Base-by-base conservation (phyloP, 2,797 vertebrate species). In the Myotis vivesi region DNA sequence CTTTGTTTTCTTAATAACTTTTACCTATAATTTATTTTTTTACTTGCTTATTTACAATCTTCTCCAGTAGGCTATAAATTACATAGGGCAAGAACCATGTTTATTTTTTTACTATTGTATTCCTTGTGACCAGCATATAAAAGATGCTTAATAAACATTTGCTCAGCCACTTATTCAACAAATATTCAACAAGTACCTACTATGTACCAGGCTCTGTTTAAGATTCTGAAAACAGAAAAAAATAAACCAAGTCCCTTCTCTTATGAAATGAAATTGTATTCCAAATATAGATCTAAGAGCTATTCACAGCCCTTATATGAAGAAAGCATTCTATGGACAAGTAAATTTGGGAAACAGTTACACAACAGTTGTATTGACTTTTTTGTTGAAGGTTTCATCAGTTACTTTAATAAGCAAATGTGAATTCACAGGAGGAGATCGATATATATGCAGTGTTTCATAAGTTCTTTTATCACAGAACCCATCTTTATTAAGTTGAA, bases 181-280 rank as follows among this genome's bases (percentile, higher is more conserved):
- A 75, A 59, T 75, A 69, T 68, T 85, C 59, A 62, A 62, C 59
- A 36, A 53, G 44, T 68, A 69, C 25, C 41, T 41, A 76, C 7
- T 46, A 33, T 82, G n/a, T 79, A 16, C 64, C 28, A 87, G 49
- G 55, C n/a, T 44, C 28, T 88, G 22, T 46, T 92, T 96, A 16
- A 46, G n/a, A 33, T 75, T 92, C 25, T 62, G 38, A 33, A 73
- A 94, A 86, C 46, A 82, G 69, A 89, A 93, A 89, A 89, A 91
- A 82, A 77, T 94, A 82, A 28, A 28, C 13, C 38, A 89, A 77
- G 16, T 62, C 28, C 22, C 9, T 82, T 83, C 33, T 89, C 38
- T 83, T 89, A 71, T 53, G 36, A 89, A 88, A 30, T 72, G 12
- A 94, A 25, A 57, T 66, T 82, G 20, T 19, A 20, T 89, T 87